Base-by-base conservation (phyloP, 2,888 invertebrate genomes). In the Heliconius ismenius region DNA sequence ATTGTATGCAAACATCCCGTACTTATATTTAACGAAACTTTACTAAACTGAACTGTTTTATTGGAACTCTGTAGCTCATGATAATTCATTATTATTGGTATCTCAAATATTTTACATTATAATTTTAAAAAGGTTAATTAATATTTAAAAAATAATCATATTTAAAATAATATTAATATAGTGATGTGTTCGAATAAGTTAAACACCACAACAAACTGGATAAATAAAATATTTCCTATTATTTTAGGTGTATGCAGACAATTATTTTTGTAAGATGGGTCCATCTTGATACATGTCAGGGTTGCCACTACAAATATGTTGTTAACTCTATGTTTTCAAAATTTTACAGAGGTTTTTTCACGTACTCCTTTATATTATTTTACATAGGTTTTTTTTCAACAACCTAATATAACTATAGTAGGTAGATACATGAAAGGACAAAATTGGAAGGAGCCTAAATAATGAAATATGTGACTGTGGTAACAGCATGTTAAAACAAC, bases 221-320 rank as follows among this genome's bases (percentile, higher is more conserved):
- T 49, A 49, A 15, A 49, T 49, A 88, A 90, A 89, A 89, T 88
- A 89, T 86, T 32, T 69, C 54, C 86, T 87, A 85, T 85, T 87
- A 85, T 85, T 86, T 86, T 88, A 87, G 84, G 84, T 79, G 82
- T 79, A 78, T 72, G 80, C 79, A 72, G 78, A 79, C 81, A 76
- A 81, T 79, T 84, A 84, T 84, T 84, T 84, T 81, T 82, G 79
- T 82, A 82, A 82, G 79, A 82, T 78, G 82, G 79, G 79, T 80
- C 79, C 81, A 80, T 80, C 79, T 81, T 77, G 76, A 39, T 67
- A 77, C 58, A 28, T 32, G 13, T 15, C 70, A 81, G 80, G 80
- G 81, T 32, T 81, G 78, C 13, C 77, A 43, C 65, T 65, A 24
- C 15, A 65, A 15, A 43, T 15, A 1, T 15, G 15, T 43, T 43